A percentile compares a stretch with the other conserved stretches of the same genome.
Conservation (phyloP, 2,113 vertebrate genomes). For the Macquaria australasica region DNA sequence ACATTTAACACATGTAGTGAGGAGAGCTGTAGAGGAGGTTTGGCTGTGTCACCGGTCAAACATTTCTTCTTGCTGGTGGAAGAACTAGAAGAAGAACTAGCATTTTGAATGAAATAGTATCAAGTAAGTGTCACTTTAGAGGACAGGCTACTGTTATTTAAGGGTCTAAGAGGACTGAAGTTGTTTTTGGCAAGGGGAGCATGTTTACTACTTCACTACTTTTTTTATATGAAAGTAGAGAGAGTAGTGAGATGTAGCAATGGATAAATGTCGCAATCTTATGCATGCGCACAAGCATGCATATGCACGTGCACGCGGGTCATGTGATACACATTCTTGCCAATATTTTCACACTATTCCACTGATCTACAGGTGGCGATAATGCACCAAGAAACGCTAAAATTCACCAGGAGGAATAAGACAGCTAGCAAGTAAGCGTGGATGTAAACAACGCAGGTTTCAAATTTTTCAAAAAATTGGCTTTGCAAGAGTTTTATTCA, state of each 20-base stretch:
- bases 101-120: slow-evolving; percentile 12
- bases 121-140: slow-evolving; percentile 15
- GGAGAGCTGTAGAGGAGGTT: slow-evolving; percentile 17
- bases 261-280: too few relatives aligned
- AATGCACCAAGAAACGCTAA: neutral
- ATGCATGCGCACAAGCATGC: too few relatives aligned
- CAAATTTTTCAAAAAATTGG: neutral
- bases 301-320: neutral
- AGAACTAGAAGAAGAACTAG: neutral
- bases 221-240: too few relatives aligned
- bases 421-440: neutral
- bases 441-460: too few relatives aligned
- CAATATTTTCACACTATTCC: neutral
- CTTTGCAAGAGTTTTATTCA: neutral
- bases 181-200: neutral
- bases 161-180: neutral
- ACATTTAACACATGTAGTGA: slow-evolving; percentile 50
- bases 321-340: neutral
- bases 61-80: neutral
- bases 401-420: neutral
- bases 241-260: neutral
- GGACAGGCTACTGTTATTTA: neutral
- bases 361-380: neutral
- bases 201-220: neutral
- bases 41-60: slow-evolving; percentile 41